Percentiles rank a stretch among this genome's conserved stretches.
Conservation (phyloP, 1,140 invertebrate genomes). For the Xylocopa sonorina region DNA sequence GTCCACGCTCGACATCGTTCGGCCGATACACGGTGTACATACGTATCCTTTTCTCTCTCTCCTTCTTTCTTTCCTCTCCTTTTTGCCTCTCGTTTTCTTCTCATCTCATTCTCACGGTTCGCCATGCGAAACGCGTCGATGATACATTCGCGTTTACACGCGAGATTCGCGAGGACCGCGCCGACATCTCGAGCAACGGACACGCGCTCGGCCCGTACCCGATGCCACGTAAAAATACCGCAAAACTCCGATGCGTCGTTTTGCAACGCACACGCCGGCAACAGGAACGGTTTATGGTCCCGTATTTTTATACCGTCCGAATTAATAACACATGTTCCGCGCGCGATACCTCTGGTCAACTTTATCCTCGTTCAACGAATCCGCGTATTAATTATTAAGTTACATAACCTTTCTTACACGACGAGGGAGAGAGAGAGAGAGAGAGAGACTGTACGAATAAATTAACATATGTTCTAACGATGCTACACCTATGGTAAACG, state of each 20-base stretch:
- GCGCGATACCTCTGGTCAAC: conserved; percentile 3
- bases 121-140: not conserved
- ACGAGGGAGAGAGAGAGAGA: not conserved
- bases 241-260: conserved; percentile 28
- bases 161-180: not conserved
- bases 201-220: not conserved
- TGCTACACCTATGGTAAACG: conserved; percentile 38
- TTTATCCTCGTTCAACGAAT: not conserved
- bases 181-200: not conserved
- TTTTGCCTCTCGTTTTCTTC: not conserved
- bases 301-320: conserved; percentile 37
- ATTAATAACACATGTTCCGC: conserved; percentile 32
- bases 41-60: no score
- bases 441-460: no score
- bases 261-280: not conserved
- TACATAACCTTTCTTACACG: conserved; percentile 27
- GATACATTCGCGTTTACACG: conserved; percentile 4
- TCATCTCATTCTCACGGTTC: not conserved
- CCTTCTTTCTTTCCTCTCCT: not conserved
- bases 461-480: conserved; percentile 69
- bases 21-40: no score
- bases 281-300: not conserved
- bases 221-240: conserved; percentile 32
- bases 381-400: conserved; percentile 20
- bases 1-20: not conserved